phyloP scores from a whole-genome alignment of 2,888 invertebrate genomes.

The Brenthis daphne region DNA sequence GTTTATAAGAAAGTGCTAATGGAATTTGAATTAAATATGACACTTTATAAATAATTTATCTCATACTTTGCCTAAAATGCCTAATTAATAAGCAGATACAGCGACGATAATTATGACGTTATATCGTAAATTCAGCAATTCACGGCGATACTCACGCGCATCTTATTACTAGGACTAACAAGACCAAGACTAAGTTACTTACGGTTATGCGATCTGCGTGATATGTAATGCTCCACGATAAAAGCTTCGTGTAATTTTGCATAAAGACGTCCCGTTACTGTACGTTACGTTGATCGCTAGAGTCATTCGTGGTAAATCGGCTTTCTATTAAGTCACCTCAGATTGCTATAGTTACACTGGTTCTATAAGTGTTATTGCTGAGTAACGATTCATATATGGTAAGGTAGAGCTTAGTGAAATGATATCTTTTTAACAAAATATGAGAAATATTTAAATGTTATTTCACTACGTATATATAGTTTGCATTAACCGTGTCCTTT shows the following conservation, averaged over 20 bases:
- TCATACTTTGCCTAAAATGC: neutral
- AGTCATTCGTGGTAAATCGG: slow-evolving; percentile 17
- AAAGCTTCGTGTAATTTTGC: slow-evolving; percentile 48
- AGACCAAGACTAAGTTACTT: slow-evolving; percentile 41
- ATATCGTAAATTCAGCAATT: slow-evolving; percentile 23
- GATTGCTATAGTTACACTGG: slow-evolving; percentile 16
- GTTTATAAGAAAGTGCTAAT: too few relatives aligned
- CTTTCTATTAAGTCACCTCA: slow-evolving; percentile 11
- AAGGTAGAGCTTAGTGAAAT: neutral
- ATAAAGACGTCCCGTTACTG: slow-evolving; percentile 27
- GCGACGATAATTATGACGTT: neutral
- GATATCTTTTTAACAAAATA: too few relatives aligned
- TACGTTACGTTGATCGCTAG: slow-evolving; percentile 8
- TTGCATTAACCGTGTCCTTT: too few relatives aligned
- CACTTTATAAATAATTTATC: too few relatives aligned
- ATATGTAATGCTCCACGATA: slow-evolving; percentile 36
- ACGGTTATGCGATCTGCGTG: slow-evolving; percentile 48
- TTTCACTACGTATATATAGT: too few relatives aligned
- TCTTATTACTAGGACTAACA: slow-evolving; percentile 29
- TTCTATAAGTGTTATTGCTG: slow-evolving; percentile 1
- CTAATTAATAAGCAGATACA: neutral
- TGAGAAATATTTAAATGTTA: too few relatives aligned
- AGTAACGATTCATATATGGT: neutral
- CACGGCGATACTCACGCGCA: slow-evolving; percentile 30
- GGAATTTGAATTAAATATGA: too few relatives aligned